A percentile compares a stretch with the other conserved stretches of the same genome.
Conservation (phyloP, 2,888 invertebrate species). For the Agonum fuliginosum region DNA sequence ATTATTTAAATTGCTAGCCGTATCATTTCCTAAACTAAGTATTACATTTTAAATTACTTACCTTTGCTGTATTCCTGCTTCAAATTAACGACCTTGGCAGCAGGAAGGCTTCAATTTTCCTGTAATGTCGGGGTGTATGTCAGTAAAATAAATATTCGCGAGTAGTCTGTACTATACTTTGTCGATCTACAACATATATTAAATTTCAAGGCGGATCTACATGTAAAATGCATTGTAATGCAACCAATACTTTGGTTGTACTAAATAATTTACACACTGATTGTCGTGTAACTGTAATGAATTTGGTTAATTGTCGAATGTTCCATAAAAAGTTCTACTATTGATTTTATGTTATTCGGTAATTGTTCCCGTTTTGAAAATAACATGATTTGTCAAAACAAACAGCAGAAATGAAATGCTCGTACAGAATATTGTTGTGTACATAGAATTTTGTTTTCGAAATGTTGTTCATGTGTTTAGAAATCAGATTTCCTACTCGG, state of each 20-base stretch:
- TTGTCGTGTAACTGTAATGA: background rate
- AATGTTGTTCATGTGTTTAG: too few relatives aligned
- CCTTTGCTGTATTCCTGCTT: background rate
- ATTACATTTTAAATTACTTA: slow-evolving; percentile 46
- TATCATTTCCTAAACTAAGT: slow-evolving; percentile 37
- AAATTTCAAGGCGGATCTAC: background rate
- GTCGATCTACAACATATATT: slow-evolving; percentile 8
- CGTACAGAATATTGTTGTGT: too few relatives aligned
- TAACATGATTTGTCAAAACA: too few relatives aligned
- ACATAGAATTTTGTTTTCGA: too few relatives aligned
- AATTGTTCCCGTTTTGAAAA: too few relatives aligned
- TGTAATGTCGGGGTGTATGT: background rate
- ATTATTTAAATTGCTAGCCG: slow-evolving; percentile 25
- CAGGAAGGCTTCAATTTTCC: slow-evolving; percentile 12
- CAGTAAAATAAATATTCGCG: slow-evolving; percentile 32
- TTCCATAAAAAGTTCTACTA: too few relatives aligned
- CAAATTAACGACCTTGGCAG: slow-evolving; percentile 2
- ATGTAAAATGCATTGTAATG: slow-evolving; percentile 15
- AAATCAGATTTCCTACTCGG: too few relatives aligned
- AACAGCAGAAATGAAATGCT: too few relatives aligned
- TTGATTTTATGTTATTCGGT: too few relatives aligned
- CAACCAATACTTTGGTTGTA: background rate
- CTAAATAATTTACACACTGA: slow-evolving; percentile 13
- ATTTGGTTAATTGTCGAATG: background rate
- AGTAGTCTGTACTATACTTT: background rate